Base-by-base conservation (phyloP, 2,797 vertebrate species). In the Onychomys leucogaster region DNA sequence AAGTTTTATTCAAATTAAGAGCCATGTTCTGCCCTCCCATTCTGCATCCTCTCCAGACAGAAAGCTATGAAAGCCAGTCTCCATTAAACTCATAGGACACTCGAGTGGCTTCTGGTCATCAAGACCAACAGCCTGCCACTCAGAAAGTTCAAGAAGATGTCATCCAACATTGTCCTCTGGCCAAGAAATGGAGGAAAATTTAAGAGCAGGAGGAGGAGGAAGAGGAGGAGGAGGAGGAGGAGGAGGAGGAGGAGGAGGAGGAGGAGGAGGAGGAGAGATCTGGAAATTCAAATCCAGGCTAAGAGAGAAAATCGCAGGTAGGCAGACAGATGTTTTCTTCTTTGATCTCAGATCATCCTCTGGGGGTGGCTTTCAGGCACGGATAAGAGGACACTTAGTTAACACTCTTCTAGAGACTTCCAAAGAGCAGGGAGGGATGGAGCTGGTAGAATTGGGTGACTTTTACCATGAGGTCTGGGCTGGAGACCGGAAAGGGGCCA, bases 81-180 rank as follows among this genome's bases (percentile, higher is more conserved):
- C 82, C 92, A 34, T 75, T 82, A 76, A 90, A 0, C 63, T 83
- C 83, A 55, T n/a, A 0, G 67, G 93, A 97, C 61, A 61, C 17
- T 77, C 11, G 5, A 94, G 80, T 82, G 55, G 77, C 76, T 94
- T 91, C 93, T 75, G 41, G 67, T 21, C 94, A 80, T 5, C 2
- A 10, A 84, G 90, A 84, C 46, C 83, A 75, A 63, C 0, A 89
- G 25, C 89, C 43, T 73, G 14, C 63, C 37, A 55, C 77, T 89
- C 67, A n/a, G 81, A 91, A 95, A 80, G 71, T 19, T 93, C 46
- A 75, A 83, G 86, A 90, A 88, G 96, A 90, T 82, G 83, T 93
- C 71, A 84, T 81, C 77, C 59, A 85, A 65, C 75, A 87, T 43
- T 34, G 71, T 93, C 95, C 84, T 61, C 59, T 2, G 5, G 25